Conservation (phyloP, 2,797 vertebrate genomes). For the Lepilemur septentrionalis region DNA sequence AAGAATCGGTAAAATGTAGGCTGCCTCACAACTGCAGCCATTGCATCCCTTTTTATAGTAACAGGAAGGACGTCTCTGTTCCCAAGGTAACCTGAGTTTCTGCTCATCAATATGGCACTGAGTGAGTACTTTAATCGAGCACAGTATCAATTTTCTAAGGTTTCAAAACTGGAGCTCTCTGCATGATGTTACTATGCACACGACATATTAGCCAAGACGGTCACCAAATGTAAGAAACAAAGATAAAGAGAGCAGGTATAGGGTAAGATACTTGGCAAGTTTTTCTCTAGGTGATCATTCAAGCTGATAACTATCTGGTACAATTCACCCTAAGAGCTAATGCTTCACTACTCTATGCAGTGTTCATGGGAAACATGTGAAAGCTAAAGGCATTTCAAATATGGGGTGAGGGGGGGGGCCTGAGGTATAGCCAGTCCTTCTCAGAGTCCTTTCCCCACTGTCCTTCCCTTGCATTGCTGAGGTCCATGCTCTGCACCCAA, state of each 20-base stretch:
- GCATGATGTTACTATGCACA: background rate
- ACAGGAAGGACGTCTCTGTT: slow-evolving; percentile 57
- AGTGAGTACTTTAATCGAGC: background rate
- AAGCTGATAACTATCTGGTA: background rate
- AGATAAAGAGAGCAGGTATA: background rate
- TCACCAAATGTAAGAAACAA: background rate
- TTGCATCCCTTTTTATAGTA: slow-evolving; percentile 44
- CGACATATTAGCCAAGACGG: background rate
- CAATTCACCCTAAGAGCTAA: background rate
- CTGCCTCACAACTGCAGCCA: background rate
- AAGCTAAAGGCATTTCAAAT: background rate
- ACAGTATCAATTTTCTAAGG: background rate
- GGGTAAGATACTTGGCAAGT: background rate
- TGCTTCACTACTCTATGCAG: background rate
- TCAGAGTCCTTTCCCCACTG: background rate
- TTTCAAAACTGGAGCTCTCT: slow-evolving; percentile 27
- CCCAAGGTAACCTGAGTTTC: slow-evolving; percentile 57
- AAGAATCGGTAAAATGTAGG: slow-evolving; percentile 46
- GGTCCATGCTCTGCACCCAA: background rate
- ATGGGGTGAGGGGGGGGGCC: background rate
- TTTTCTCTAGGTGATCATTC: slow-evolving; percentile 24
- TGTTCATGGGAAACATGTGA: background rate
- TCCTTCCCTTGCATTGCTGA: background rate
- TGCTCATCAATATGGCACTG: slow-evolving; percentile 25
- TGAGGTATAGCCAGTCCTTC: background rate